Percentiles rank a stretch among this genome's conserved stretches.
Evolutionary conservation across 2,888 invertebrate genomes (phyloP).

Genomic region (Folsomia manolachei): DNA sequence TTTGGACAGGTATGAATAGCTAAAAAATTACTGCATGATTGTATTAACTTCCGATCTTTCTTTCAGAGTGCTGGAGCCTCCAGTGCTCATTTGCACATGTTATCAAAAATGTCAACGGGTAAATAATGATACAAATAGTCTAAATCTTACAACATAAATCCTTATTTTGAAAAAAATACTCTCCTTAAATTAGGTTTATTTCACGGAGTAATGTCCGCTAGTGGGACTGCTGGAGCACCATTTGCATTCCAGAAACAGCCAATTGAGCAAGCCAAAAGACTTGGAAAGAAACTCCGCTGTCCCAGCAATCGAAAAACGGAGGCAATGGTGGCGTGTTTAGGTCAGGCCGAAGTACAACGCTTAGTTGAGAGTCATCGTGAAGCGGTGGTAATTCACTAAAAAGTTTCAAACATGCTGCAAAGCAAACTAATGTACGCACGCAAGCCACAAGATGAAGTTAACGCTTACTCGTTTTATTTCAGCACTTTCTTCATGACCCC

Average conservation of each 20-base stretch:
- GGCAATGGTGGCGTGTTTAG: conserved; percentile 27
- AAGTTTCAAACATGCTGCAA: no score
- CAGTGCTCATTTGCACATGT: conserved; percentile 30
- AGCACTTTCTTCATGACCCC: conserved; percentile 22
- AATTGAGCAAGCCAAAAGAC: conserved; percentile 33
- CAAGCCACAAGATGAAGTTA: background rate
- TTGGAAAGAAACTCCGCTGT: conserved; percentile 42
- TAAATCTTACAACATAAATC: conserved; percentile 2
- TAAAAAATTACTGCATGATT: no score
- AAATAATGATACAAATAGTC: background rate
- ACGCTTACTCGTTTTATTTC: conserved; percentile 26
- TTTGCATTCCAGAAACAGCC: conserved; percentile 38
- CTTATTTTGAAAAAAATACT: conserved; percentile 11
- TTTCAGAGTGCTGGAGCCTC: conserved; percentile 16
- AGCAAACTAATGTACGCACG: background rate
- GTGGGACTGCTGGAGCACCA: conserved; percentile 37
- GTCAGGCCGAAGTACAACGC: background rate
- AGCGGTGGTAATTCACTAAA: conserved; percentile 1
- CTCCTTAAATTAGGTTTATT: conserved; percentile 46
- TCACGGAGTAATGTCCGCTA: conserved; percentile 34
- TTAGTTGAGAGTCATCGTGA: conserved; percentile 10
- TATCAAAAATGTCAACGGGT: conserved; percentile 26
- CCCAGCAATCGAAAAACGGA: conserved; percentile 27
- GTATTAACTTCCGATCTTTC: conserved; percentile 6
- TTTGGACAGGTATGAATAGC: conserved; percentile 30